Evolutionary conservation across 2,113 vertebrate genomes (phyloP).

Genomic region (Zosterops pallidus): DNA sequence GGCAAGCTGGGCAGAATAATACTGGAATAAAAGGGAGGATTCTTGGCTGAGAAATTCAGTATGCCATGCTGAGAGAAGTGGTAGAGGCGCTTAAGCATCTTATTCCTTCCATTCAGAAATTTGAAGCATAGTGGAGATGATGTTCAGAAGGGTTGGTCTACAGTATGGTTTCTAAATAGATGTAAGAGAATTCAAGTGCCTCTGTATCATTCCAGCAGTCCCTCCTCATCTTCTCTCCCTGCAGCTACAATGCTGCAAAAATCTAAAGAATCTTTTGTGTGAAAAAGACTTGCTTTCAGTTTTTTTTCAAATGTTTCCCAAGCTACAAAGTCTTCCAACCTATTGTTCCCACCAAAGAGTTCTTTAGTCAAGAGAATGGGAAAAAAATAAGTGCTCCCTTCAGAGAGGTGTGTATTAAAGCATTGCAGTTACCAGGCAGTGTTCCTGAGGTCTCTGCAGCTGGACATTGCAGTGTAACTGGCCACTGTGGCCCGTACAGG

Average conservation of each 20-base stretch:
- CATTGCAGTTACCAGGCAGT: neutral
- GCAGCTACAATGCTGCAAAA: neutral
- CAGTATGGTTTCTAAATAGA: neutral
- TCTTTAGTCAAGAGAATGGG: neutral
- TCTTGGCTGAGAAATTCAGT: neutral
- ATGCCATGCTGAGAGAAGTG: neutral
- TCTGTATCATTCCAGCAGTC: neutral
- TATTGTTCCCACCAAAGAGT: neutral
- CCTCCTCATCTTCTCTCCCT: neutral
- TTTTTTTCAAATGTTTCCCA: neutral
- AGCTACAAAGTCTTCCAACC: neutral
- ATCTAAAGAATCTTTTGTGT: neutral
- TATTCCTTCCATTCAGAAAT: neutral
- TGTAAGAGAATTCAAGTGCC: neutral
- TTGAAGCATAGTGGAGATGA: neutral
- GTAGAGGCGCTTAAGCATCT: neutral
- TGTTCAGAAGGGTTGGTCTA: neutral
- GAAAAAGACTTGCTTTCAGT: neutral
- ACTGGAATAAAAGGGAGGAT: neutral
- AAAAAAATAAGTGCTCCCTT: neutral
- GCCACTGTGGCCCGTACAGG: neutral
- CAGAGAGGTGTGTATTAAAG: neutral
- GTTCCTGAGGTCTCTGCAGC: neutral
- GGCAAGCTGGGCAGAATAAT: neutral
- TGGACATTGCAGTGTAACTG: neutral